phyloP scores from a whole-genome alignment of 2,113 vertebrate species.

The Carassius carassius region DNA sequence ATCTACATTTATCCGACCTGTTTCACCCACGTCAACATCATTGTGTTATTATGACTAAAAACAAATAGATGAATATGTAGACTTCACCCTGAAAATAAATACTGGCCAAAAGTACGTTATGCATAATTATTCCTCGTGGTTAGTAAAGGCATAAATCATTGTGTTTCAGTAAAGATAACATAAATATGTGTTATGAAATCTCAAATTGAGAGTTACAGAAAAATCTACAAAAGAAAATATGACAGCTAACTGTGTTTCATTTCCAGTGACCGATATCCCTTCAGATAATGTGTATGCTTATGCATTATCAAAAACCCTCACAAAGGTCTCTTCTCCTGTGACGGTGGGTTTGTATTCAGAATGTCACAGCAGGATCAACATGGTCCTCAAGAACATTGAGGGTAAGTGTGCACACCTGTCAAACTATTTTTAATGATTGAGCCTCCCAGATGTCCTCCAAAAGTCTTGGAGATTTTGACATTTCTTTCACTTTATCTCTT shows the following conservation, averaged over 20 bases:
- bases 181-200: background rate
- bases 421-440: background rate
- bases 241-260: background rate
- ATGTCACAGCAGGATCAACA: constrained; percentile 73
- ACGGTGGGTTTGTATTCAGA: constrained; percentile 82
- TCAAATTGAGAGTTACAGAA: background rate
- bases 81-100: constrained; percentile 24
- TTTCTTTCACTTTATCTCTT: background rate
- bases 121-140: background rate
- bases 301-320: constrained; percentile 78
- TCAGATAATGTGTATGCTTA: constrained; percentile 75
- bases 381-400: constrained; percentile 72
- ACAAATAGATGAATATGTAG: background rate
- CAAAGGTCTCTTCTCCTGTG: constrained; percentile 72
- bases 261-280: constrained; percentile 47
- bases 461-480: background rate
- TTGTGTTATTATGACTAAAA: background rate
- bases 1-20: background rate
- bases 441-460: background rate
- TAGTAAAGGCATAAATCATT: constrained; percentile 5
- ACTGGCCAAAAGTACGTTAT: background rate
- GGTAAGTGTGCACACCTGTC: constrained; percentile 61
- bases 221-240: background rate
- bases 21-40: constrained; percentile 6
- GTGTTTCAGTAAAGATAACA: background rate